Evolutionary conservation across 2,888 invertebrate genomes (phyloP).

Genomic region (Geophilus truncorum): DNA sequence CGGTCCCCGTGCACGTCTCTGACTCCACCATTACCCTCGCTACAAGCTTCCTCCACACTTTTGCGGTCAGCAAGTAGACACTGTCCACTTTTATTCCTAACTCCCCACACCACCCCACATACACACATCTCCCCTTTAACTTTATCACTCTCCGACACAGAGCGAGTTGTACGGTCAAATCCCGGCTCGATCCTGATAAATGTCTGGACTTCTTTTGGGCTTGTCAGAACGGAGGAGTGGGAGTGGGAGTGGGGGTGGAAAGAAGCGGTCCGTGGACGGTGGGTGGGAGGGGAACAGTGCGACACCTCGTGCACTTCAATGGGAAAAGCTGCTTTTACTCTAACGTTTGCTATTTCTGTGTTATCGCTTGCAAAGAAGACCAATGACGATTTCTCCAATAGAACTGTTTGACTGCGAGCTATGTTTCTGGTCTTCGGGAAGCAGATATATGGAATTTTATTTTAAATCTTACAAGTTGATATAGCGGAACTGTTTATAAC

Average conservation of each 20-base stretch:
- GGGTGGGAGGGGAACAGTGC: not conserved
- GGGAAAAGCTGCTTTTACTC: not conserved
- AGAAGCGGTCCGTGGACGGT: not conserved
- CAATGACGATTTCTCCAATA: not conserved
- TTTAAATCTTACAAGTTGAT: no score
- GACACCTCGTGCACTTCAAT: not conserved
- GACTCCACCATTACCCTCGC: not conserved
- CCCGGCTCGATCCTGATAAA: slow-evolving; percentile 5
- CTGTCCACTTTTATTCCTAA: not conserved
- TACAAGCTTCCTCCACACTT: not conserved
- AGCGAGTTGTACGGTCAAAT: not conserved
- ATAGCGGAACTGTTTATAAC: no score
- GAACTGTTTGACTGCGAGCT: not conserved
- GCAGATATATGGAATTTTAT: no score
- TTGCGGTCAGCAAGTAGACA: not conserved
- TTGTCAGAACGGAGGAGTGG: not conserved
- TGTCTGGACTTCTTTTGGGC: not conserved
- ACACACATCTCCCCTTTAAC: not conserved
- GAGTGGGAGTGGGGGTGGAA: no score
- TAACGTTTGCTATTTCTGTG: not conserved
- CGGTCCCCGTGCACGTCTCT: not conserved
- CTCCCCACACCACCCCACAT: no score
- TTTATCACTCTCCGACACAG: not conserved
- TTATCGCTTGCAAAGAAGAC: not conserved
- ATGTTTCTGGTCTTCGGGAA: no score